These are phyloP conservation scores for Ommatoiulus sabulosus DNA, from an alignment of 2,888 invertebrate species.

Conservation along the genomic window DNA sequence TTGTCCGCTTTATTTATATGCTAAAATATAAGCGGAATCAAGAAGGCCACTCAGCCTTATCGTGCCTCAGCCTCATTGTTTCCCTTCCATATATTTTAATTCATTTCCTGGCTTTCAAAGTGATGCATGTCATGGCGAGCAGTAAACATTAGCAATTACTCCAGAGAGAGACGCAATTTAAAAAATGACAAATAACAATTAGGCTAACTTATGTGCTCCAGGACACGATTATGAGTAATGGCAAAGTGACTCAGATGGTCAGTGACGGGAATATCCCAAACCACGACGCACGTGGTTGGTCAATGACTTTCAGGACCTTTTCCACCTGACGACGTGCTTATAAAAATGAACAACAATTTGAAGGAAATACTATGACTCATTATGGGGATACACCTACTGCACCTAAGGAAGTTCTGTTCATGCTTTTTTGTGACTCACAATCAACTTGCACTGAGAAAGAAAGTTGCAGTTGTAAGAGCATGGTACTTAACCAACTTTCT, in stretches of 20 bases:
- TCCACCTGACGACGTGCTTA: slow-evolving; percentile 39
- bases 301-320: slow-evolving; percentile 42
- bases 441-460: not conserved
- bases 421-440: not conserved
- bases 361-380: not conserved
- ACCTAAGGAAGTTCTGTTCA: not conserved
- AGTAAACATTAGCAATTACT: not conserved
- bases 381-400: slow-evolving; percentile 40
- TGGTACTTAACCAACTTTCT: not conserved
- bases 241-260: slow-evolving; percentile 1
- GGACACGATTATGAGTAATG: not conserved
- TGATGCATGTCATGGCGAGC: not conserved
- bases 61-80: not conserved
- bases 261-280: not conserved
- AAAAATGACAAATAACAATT: not conserved
- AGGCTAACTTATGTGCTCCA: not conserved
- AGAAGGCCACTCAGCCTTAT: slow-evolving; percentile 9
- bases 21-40: not conserved
- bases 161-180: not conserved
- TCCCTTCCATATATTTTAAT: not conserved
- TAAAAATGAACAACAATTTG: not conserved
- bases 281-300: slow-evolving; percentile 27
- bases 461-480: slow-evolving; percentile 26
- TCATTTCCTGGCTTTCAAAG: not conserved
- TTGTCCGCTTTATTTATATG: not conserved